A percentile compares a stretch with the other conserved stretches of the same genome.
phyloP scores from a whole-genome alignment of 2,113 vertebrate species.

The Puffinus mauretanicus region DNA sequence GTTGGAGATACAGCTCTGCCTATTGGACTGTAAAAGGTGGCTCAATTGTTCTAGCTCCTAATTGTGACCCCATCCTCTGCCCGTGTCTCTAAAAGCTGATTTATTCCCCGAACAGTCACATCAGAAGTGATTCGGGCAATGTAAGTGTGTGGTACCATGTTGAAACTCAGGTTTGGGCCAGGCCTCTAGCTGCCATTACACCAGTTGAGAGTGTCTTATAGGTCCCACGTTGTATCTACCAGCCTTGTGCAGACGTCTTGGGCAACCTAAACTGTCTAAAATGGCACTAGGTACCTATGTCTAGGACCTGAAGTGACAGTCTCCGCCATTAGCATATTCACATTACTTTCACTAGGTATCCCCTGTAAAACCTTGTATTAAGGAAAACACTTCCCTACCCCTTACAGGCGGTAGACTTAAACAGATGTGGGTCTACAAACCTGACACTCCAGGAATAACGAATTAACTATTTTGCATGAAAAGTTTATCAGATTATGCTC shows the following conservation, averaged over 20 bases:
- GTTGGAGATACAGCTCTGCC: neutral
- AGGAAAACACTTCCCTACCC: neutral
- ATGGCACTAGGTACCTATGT: neutral
- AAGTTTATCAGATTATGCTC: conserved; percentile 10
- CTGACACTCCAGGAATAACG: neutral
- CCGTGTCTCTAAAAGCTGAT: neutral
- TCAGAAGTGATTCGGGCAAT: neutral
- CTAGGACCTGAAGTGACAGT: neutral
- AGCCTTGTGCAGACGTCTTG: neutral
- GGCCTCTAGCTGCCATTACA: neutral
- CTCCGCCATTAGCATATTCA: neutral
- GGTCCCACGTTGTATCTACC: neutral
- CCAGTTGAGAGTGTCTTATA: neutral
- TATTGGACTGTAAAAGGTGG: neutral
- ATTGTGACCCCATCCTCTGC: neutral
- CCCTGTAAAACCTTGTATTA: neutral
- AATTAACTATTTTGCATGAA: neutral
- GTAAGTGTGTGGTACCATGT: neutral
- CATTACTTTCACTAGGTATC: neutral
- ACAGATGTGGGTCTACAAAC: neutral
- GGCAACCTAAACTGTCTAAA: neutral
- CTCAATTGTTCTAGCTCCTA: neutral
- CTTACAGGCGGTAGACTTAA: accelerated
- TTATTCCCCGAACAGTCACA: neutral
- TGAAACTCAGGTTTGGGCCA: neutral